phyloP scores from a whole-genome alignment of 2,888 invertebrate genomes.

The Hyposoter dolosus region DNA sequence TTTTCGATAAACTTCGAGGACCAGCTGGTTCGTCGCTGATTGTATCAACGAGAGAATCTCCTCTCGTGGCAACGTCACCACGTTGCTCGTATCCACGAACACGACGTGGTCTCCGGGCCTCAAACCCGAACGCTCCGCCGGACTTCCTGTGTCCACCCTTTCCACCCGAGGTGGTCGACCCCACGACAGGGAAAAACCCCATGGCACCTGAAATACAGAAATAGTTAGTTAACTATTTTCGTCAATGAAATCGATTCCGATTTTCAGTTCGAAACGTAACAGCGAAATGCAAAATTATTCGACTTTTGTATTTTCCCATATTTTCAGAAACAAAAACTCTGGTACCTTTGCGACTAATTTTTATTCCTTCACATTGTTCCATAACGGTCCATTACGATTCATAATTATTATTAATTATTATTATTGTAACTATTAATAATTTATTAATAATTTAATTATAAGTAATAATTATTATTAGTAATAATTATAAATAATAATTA shows the following conservation, averaged over 20 bases:
- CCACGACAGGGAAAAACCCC: conserved; percentile 95
- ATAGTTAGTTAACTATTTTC: neutral
- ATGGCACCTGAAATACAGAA: conserved; percentile 78
- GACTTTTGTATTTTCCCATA: neutral
- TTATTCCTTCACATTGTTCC: too few species aligned
- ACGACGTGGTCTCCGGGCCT: conserved; percentile 95
- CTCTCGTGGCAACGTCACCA: conserved; percentile 92
- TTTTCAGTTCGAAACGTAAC: too few species aligned
- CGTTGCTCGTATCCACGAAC: conserved; percentile 94
- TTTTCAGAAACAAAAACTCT: neutral
- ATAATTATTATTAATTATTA: too few species aligned
- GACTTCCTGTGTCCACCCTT: conserved; percentile 92
- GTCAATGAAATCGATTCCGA: too few species aligned
- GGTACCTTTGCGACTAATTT: too few species aligned
- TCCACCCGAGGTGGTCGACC: conserved; percentile 95
- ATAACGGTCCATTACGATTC: too few species aligned
- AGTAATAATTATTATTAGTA: too few species aligned
- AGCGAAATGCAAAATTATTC: too few species aligned
- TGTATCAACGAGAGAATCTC: conserved; percentile 89
- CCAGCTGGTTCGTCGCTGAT: conserved; percentile 83
- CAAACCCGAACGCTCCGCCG: conserved; percentile 93
- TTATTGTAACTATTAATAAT: too few species aligned
- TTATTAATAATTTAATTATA: too few species aligned
- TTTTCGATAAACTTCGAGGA: conserved; percentile 83
- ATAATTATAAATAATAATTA: too few species aligned